Base-by-base conservation (phyloP, 2,113 vertebrate genomes). In the Osmerus mordax region DNA sequence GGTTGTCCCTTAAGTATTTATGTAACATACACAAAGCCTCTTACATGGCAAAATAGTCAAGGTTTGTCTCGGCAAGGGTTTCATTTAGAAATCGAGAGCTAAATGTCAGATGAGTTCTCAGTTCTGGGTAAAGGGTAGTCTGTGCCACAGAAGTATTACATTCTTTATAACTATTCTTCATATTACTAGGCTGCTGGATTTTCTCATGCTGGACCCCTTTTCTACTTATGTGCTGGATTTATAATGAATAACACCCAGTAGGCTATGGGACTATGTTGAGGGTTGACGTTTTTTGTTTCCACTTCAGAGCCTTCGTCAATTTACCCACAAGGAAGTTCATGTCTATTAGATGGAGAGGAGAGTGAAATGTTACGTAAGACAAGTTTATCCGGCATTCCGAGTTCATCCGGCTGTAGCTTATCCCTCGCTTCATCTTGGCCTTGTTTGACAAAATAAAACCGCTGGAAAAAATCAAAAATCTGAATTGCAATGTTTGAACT, bases 351-450 rank as follows among this genome's bases (percentile, higher is more conserved):
- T 78, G 77, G 78, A 78, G 87, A 82, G 77, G 77, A 78, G 76
- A 88, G 83, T 91, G 81, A 89, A 89, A 87, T 87, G 85, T 90
- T 88, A 87, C 81, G 74, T 87, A 87, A 89, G 83, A 88, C 84
- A 83, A 87, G 87, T 87, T 76, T 83, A 85, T 88, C 77, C 83
- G 72, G 72, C 69, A 78, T 70, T 47, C 8, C 9, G 78, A 80
- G 77, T 85, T 77, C 82, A 85, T 85, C 83, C 86, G 79, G 79
- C 82, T 85, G 85, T 77, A 86, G 86, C 88, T 89, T 74, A 89
- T 89, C 88, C 85, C 84, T 28, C 81, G 79, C 32, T 47, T 60
- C 61, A 12, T 80, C 81, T 71, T 84, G 83, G 82, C 76, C 18
- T 83, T 82, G 82, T 81, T 78, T 83, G 81, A 84, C 76, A 78